Percentiles rank a stretch among this genome's conserved stretches.
These are phyloP conservation scores for Ovibos moschatus DNA, from an alignment of 2,113 vertebrate species.

Conservation along the genomic window DNA sequence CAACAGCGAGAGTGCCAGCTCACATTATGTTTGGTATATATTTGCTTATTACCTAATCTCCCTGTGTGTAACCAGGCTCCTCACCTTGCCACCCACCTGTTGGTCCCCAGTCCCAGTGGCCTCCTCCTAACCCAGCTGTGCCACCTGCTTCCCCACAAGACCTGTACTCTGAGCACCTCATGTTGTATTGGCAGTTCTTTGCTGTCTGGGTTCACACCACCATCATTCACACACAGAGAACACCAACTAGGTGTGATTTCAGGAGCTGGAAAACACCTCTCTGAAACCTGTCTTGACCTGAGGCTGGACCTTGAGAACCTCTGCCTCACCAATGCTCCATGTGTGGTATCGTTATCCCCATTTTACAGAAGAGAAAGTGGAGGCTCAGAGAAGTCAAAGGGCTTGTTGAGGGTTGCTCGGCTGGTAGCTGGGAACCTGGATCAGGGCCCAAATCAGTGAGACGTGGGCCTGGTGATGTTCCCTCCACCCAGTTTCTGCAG, in stretches of 20 bases:
- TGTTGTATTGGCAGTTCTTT: accelerated
- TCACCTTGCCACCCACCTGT: background rate
- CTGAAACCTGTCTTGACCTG: background rate
- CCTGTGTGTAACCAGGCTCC: background rate
- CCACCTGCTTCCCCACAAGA: background rate
- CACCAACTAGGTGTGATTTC: background rate
- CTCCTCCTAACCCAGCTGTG: background rate
- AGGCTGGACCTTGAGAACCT: background rate
- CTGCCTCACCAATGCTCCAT: accelerated
- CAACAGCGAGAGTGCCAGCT: accelerated
- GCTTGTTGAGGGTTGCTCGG: background rate
- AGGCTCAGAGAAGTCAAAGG: background rate
- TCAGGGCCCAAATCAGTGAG: background rate
- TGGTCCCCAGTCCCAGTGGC: accelerated
- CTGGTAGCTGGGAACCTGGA: too few species aligned
- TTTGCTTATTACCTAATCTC: background rate
- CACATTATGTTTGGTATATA: background rate
- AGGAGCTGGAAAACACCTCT: background rate
- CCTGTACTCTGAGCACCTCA: accelerated
- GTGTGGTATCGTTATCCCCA: background rate
- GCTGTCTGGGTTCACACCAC: background rate
- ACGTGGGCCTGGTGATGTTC: accelerated
- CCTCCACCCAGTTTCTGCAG: background rate
- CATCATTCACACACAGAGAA: background rate
- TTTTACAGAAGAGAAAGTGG: background rate